Percentiles rank a stretch among this genome's conserved stretches.
phyloP scores from a whole-genome alignment of 2,113 vertebrate species.

The Pavo muticus region DNA sequence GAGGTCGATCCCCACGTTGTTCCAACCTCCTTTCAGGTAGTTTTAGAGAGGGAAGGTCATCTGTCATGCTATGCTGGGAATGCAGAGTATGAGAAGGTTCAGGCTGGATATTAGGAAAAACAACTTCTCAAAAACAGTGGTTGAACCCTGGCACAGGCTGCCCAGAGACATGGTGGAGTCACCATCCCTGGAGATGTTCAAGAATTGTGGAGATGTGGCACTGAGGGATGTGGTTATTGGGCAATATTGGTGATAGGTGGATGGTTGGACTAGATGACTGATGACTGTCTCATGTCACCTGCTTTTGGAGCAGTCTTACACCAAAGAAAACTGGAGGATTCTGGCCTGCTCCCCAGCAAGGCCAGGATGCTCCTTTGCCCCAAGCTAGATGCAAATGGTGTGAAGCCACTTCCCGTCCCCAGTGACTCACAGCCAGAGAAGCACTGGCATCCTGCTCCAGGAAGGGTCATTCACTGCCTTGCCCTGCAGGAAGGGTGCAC shows the following conservation, averaged over 20 bases:
- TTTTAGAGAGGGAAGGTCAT: background rate
- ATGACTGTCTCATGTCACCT: background rate
- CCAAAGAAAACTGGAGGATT: background rate
- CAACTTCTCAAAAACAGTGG: no score
- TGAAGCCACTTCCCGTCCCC: background rate
- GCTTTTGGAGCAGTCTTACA: background rate
- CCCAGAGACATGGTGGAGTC: no score
- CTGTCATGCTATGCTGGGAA: background rate
- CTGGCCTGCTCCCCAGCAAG: background rate
- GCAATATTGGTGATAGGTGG: no score
- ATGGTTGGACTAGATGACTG: no score
- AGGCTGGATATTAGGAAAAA: no score
- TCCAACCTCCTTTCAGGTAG: no score
- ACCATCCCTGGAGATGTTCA: no score
- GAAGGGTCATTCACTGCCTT: conserved; percentile 25
- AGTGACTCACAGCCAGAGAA: conserved; percentile 40
- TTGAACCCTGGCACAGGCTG: no score
- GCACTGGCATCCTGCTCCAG: conserved; percentile 4
- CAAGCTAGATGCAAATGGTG: background rate
- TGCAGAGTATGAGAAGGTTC: background rate
- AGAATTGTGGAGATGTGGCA: no score
- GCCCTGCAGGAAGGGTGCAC: conserved; percentile 14
- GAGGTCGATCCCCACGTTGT: no score
- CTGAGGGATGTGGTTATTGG: no score
- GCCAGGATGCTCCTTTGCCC: background rate